Evolutionary conservation across 1,140 invertebrate species (phyloP).

Genomic region (Papilio machaon): DNA sequence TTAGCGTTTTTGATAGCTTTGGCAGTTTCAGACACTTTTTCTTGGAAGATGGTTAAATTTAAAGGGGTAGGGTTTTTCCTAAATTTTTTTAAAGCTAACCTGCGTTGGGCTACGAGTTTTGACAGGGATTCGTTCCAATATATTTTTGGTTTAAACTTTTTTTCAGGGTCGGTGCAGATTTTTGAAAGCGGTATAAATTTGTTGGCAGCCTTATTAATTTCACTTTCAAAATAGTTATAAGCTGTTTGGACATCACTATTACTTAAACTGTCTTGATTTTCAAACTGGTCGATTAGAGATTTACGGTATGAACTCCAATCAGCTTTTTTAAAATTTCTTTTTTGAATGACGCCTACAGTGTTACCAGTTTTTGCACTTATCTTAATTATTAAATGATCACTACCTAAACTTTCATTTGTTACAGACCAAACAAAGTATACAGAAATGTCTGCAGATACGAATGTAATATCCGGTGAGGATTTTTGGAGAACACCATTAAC

Average conservation of each 20-base stretch:
- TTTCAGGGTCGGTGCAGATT: constrained; percentile 40
- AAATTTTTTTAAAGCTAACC: constrained; percentile 46
- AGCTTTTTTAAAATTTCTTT: constrained; percentile 46
- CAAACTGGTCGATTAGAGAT: constrained; percentile 24
- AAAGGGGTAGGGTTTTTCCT: constrained; percentile 45
- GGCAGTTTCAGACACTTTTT: constrained; percentile 13
- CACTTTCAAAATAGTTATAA: constrained; percentile 45
- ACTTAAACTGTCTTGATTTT: neutral
- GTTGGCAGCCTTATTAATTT: constrained; percentile 43
- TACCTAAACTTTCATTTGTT: constrained; percentile 47
- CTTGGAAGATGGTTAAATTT: constrained; percentile 35
- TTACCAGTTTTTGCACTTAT: neutral
- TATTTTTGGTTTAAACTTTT: constrained; percentile 44
- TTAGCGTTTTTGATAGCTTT: constrained; percentile 32
- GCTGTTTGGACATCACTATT: constrained; percentile 36
- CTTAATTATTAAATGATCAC: constrained; percentile 52
- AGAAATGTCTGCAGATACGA: constrained; percentile 40
- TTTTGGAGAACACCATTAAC: constrained; percentile 41
- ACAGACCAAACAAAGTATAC: constrained; percentile 44
- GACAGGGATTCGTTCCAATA: constrained; percentile 49
- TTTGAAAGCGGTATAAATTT: constrained; percentile 43
- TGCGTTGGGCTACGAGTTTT: constrained; percentile 43
- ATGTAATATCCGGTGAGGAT: constrained; percentile 45
- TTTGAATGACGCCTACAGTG: constrained; percentile 3
- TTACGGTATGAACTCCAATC: constrained; percentile 42